Conservation (phyloP, 2,888 invertebrate species). For the Notodonta ziczac region DNA sequence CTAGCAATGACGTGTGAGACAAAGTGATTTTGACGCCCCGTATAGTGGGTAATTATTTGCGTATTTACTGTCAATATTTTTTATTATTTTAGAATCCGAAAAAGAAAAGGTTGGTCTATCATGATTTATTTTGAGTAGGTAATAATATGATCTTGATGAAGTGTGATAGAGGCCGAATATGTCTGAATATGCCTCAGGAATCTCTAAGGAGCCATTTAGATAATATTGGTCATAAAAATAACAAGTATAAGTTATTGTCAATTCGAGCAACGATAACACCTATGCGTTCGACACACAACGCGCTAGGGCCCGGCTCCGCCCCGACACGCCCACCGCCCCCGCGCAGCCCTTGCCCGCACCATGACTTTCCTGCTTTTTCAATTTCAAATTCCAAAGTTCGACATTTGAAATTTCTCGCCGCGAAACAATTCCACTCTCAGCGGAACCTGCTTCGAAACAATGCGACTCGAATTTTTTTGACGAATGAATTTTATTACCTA, state of each 20-base stretch:
- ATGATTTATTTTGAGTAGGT: too few relatives aligned
- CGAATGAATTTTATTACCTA: conserved; percentile 17
- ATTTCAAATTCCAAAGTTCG: conserved; percentile 65
- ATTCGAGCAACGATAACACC: conserved; percentile 38
- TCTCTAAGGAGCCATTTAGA: too few relatives aligned
- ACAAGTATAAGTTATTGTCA: conserved; percentile 24
- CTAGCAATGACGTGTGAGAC: conserved; percentile 67
- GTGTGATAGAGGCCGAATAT: too few relatives aligned
- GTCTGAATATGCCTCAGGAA: too few relatives aligned
- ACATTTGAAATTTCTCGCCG: conserved; percentile 67
- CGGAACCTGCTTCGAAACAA: conserved; percentile 51
- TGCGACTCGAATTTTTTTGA: conserved; percentile 38
- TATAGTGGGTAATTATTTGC: conserved; percentile 69
- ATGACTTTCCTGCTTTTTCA: conserved; percentile 54
- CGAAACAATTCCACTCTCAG: conserved; percentile 55
- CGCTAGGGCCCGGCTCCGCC: conserved; percentile 55
- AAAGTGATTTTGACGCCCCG: conserved; percentile 75
- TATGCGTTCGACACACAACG: conserved; percentile 39
- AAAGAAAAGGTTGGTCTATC: neutral
- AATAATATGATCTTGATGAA: too few relatives aligned
- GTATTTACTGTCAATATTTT: conserved; percentile 61
- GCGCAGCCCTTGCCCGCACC: conserved; percentile 47
- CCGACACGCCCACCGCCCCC: conserved; percentile 63
- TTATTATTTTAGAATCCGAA: conserved; percentile 28
- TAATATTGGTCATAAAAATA: neutral